Evolutionary conservation across 2,797 vertebrate species (phyloP).

Genomic region (Carcharodon carcharias): DNA sequence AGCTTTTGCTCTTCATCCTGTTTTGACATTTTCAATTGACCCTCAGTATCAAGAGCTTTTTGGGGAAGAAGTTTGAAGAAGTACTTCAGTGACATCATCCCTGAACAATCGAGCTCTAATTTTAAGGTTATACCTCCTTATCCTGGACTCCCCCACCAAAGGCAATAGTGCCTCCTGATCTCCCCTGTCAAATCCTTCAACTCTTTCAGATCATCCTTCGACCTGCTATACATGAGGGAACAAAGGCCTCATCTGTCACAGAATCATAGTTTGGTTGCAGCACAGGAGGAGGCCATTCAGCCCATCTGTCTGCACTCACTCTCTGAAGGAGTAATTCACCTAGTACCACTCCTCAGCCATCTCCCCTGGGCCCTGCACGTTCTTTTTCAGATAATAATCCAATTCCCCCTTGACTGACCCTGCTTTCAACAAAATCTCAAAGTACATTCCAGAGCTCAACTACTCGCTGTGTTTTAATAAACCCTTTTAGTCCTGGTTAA

Average conservation of each 20-base stretch:
- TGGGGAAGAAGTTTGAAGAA: neutral
- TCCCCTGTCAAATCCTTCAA: neutral
- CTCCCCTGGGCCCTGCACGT: too few species aligned
- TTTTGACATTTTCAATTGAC: neutral
- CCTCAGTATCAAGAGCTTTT: neutral
- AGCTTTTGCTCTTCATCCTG: neutral
- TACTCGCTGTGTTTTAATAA: too few species aligned
- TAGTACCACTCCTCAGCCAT: too few species aligned
- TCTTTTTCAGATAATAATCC: too few species aligned
- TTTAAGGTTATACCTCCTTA: neutral
- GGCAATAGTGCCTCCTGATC: neutral
- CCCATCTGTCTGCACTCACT: too few species aligned
- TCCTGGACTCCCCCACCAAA: neutral
- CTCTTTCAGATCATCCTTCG: neutral
- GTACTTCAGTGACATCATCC: neutral
- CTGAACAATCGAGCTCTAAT: neutral
- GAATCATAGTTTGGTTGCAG: neutral
- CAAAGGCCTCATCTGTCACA: neutral
- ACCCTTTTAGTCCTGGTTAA: too few species aligned
- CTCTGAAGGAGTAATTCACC: too few species aligned
- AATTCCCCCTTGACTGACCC: too few species aligned
- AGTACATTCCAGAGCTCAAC: too few species aligned
- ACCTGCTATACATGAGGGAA: neutral
- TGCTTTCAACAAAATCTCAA: too few species aligned
- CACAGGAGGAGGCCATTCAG: too few species aligned